phyloP scores from a whole-genome alignment of 2,888 invertebrate species.

The Conchocele bisecta region DNA sequence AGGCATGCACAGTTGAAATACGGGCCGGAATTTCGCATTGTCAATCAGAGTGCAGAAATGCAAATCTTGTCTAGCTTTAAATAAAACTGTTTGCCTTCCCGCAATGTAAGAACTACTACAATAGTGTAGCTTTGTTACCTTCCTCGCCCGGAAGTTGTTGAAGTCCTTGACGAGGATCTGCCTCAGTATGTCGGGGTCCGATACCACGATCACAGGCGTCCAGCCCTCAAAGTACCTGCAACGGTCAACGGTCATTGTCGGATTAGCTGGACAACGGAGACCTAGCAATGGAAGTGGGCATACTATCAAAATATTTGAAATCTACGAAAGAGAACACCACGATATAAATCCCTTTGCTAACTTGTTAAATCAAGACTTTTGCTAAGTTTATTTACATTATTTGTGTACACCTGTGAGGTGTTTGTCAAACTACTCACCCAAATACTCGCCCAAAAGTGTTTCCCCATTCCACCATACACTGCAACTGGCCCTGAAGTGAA shows the following conservation, averaged over 20 bases:
- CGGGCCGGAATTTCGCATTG: too few species aligned
- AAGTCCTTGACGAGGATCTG: slow-evolving; percentile 82
- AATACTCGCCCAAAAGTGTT: slow-evolving; percentile 70
- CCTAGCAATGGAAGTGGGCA: too few species aligned
- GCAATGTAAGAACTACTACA: too few species aligned
- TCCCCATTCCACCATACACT: slow-evolving; percentile 70
- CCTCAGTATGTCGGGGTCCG: slow-evolving; percentile 81
- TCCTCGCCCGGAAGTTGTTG: slow-evolving; percentile 81
- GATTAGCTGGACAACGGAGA: too few species aligned
- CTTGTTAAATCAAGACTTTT: neutral
- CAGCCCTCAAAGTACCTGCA: slow-evolving; percentile 79
- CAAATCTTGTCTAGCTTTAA: too few species aligned
- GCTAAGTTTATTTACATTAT: neutral
- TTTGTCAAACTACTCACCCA: slow-evolving; percentile 65
- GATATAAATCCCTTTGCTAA: too few species aligned
- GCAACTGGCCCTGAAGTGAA: slow-evolving; percentile 69
- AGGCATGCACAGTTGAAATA: too few species aligned
- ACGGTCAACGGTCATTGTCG: slow-evolving; percentile 4
- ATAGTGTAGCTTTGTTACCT: too few species aligned
- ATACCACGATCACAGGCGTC: slow-evolving; percentile 79
- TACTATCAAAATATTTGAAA: too few species aligned
- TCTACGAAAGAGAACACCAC: too few species aligned
- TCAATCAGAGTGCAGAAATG: too few species aligned
- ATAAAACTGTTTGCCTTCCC: too few species aligned
- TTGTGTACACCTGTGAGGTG: neutral